A percentile compares a stretch with the other conserved stretches of the same genome.
phyloP scores from a whole-genome alignment of 2,113 vertebrate species.

The Pantherophis guttatus region DNA sequence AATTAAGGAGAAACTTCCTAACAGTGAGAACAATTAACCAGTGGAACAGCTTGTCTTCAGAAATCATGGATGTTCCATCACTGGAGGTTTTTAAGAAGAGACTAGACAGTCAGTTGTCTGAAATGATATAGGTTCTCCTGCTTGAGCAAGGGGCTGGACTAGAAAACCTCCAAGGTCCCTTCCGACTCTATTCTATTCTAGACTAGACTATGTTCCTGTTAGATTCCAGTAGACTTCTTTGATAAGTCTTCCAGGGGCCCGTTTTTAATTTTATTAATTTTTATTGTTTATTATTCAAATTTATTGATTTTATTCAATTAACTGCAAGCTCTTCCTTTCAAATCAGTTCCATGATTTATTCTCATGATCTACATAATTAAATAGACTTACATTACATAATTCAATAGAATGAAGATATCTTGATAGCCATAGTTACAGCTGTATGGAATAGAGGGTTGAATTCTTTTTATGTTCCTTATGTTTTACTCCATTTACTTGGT shows the following conservation, averaged over 20 bases:
- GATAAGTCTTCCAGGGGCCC: slow-evolving; percentile 69
- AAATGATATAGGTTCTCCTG: no score
- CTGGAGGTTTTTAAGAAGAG: no score
- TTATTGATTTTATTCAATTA: slow-evolving; percentile 51
- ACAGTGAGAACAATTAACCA: no score
- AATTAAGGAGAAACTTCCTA: no score
- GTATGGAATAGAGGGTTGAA: not conserved
- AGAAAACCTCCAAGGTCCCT: no score
- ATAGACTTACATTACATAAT: slow-evolving; percentile 79
- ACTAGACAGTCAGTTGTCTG: no score
- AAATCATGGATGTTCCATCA: no score
- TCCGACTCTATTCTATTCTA: no score
- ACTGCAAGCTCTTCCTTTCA: slow-evolving; percentile 81
- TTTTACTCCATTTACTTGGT: not conserved
- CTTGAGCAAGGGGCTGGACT: no score
- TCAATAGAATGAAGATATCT: slow-evolving; percentile 78
- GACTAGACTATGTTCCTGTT: slow-evolving; percentile 61
- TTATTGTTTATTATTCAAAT: not conserved
- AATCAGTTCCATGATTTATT: slow-evolving; percentile 83
- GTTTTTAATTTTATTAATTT: not conserved
- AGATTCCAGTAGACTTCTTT: slow-evolving; percentile 77
- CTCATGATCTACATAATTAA: slow-evolving; percentile 62
- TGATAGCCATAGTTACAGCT: not conserved
- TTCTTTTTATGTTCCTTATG: not conserved
- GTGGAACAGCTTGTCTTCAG: no score